Evolutionary conservation across 1,140 invertebrate species (phyloP), one percentile per base, ranked within the genome.

Genomic region (Hylaeus anthracinus): DNA sequence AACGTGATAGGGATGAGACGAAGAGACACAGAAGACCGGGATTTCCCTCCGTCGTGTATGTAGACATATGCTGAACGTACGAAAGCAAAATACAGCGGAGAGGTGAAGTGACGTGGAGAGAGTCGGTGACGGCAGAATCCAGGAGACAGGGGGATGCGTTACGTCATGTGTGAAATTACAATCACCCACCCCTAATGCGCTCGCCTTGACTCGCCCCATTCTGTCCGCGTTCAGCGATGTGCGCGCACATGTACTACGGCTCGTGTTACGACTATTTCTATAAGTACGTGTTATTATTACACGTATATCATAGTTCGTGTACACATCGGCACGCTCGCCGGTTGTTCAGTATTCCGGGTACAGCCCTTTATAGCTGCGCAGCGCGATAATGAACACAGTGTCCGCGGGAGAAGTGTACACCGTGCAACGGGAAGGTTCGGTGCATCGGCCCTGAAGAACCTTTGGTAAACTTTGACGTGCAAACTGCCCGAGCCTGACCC

Each of bases 161-260:
- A 89, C 80, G 78, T 89, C 90, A 90, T 90, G 88, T 90, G 90
- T 91, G 88, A 91, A 91, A 91, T 91, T 91, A 91, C 90, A 86
- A 89, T 91, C 89, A 88, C 79, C 85, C 84, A 84, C 75, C 82
- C 83, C 72, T 90, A 88, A 91, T 90, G 81, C 87, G 77, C 84
- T 88, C 82, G 72, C 79, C 73, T 81, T 74, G 72, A 75, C 75
- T 86, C 83, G 74, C 61, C 83, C 55, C 79, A 72, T 76, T 80
- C 69, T 79, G 70, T 69, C 26, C 65, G 60, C 26, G 51, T 12
- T n/a, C 15, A 41, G 3, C 15, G 53, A 39, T 56, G 43, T 56
- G 37, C 61, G 15, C 65, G 55, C 60, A 60, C 51, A 41, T 12
- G 55, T 66, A 64, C 61, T 26, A 48, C n/a, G 37, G 15, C 15